These are phyloP conservation scores for Drosophila gunungcola DNA, from an alignment of 1,140 invertebrate species.

Conservation along the genomic window DNA sequence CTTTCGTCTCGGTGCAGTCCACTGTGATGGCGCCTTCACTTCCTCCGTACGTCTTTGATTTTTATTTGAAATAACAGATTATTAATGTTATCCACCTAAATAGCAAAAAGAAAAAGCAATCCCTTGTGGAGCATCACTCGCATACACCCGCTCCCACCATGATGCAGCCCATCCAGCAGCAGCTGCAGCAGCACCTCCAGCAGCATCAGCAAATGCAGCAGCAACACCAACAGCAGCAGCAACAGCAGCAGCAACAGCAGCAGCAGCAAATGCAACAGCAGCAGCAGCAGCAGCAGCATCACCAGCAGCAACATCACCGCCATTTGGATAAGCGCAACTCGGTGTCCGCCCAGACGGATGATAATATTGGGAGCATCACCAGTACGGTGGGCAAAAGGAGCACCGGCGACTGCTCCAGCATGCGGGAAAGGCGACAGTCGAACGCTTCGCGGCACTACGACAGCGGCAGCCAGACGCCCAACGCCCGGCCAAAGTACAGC, in stretches of 20 bases:
- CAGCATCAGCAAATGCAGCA: conserved; percentile 55
- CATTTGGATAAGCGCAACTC: conserved; percentile 79
- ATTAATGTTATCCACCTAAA: not conserved
- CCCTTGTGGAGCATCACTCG: conserved; percentile 66
- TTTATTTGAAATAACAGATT: no score
- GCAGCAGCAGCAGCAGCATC: conserved; percentile 61
- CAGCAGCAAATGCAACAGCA: conserved; percentile 47
- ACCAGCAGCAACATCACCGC: conserved; percentile 66
- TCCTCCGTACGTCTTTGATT: conserved; percentile 64
- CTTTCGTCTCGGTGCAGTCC: conserved; percentile 76
- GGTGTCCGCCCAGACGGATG: conserved; percentile 81
- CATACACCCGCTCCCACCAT: conserved; percentile 53
- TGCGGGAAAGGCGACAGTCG: conserved; percentile 74
- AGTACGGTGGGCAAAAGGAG: conserved; percentile 57
- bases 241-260: conserved; percentile 62
- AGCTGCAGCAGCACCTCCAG: conserved; percentile 69
- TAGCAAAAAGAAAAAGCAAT: conserved; percentile 77
- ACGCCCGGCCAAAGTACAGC: conserved; percentile 73
- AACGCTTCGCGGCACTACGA: conserved; percentile 77
- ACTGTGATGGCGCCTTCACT: conserved; percentile 73
- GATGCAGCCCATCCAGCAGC: conserved; percentile 80
- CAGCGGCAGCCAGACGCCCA: conserved; percentile 75
- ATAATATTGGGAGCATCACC: conserved; percentile 70
- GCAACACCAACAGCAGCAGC: conserved; percentile 60
- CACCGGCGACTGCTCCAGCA: conserved; percentile 58